Evolutionary conservation across 2,113 vertebrate species (phyloP), one percentile per base, ranked within the genome.

Genomic region (Paramisgurnus dabryanus): DNA sequence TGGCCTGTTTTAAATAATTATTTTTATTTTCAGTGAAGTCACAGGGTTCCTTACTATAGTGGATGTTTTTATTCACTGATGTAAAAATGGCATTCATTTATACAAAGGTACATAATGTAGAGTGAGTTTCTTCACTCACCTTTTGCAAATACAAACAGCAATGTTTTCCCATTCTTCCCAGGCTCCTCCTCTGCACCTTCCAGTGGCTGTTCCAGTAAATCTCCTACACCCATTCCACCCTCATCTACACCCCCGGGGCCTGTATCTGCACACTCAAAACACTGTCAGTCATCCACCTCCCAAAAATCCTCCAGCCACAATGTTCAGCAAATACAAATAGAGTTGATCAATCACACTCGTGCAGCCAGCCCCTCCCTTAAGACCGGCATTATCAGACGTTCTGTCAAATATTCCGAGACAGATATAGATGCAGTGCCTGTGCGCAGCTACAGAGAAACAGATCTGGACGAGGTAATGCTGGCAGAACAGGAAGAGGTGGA

Each of bases 381-480:
- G 84, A 90, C 90, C 0, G 92, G 90, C 79, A 90, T 89, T 86
- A 93, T 95, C 88, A 94, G 89, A 65, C 91, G 93, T 61, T 94
- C 92, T 0, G 86, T 96, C 67, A 95, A 95, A 72, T 99, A 98
- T 89, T 98, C 96, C 0, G 97, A 99, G 90, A 99, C 98, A 0
- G 96, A 99, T 69, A 90, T 99, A 91, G 98, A 99, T 86, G 93
- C 94, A 0, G 95, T 98, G 68, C 96, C 98, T 0, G 90, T 96
- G 89, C 93, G 96, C 82, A 97, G 96, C 91, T 99, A 98, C 89
- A 90, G 93, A 0, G 98, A 99, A 89, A 99, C 98, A 4, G 93
- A 99, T 88, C 96, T 99, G 0, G 98, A 99, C 2, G 96, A 98
- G 89, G 96, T 98, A 55, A 85, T 87, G 85, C 89, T 95, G 90